Conservation (phyloP, 2,888 invertebrate species). For the Volucella zonaria region DNA sequence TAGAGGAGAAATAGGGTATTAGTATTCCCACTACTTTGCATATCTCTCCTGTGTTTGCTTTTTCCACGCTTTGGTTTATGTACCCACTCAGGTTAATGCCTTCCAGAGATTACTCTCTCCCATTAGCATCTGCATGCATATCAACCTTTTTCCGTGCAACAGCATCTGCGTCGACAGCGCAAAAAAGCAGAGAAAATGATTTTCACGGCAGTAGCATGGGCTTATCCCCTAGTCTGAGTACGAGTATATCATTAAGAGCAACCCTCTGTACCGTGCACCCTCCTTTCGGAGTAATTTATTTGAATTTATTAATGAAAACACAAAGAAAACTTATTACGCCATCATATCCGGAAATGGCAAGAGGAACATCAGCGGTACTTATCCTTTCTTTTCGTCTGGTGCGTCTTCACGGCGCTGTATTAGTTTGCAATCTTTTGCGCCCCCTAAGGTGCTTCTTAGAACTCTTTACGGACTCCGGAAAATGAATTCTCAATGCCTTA, state of each 20-base stretch:
- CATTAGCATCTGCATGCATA: conserved; percentile 36
- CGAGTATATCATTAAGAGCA: conserved; percentile 55
- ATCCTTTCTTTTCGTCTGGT: not conserved
- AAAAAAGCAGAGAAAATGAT: conserved; percentile 26
- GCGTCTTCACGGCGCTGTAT: not conserved
- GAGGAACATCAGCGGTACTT: conserved; percentile 2
- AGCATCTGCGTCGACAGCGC: not conserved
- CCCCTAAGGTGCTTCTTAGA: not conserved
- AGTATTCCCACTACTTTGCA: too few species aligned
- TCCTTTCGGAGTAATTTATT: conserved; percentile 51
- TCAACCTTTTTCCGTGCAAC: conserved; percentile 1
- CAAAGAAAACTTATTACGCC: conserved; percentile 43
- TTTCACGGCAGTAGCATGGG: conserved; percentile 2
- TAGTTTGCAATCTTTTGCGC: not conserved
- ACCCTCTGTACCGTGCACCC: conserved; percentile 50
- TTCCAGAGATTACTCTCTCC: conserved; percentile 54
- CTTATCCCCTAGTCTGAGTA: conserved; percentile 36
- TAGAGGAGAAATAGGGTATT: too few species aligned
- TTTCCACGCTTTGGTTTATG: conserved; percentile 32
- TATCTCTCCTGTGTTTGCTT: too few species aligned
- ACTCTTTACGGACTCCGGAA: conserved; percentile 16
- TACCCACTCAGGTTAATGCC: conserved; percentile 39
- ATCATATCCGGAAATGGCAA: not conserved
- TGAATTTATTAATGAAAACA: conserved; percentile 68
- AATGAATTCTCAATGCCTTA: conserved; percentile 30